Evolutionary conservation across 2,113 vertebrate genomes (phyloP), one percentile per base, ranked within the genome.

Genomic region (Pseudorasbora parva): DNA sequence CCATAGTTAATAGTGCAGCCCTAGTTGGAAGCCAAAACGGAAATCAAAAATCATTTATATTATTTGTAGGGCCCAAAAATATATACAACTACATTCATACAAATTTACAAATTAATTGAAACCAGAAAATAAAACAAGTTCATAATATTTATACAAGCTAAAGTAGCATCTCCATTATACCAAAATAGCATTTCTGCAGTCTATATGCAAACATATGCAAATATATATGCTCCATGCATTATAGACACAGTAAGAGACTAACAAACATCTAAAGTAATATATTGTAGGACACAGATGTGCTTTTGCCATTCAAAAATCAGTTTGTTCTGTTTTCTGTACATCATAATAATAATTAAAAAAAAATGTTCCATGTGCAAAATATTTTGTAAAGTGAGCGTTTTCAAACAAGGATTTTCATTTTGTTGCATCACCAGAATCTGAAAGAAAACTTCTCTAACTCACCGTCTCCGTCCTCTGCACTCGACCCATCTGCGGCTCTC

Each of bases 401-500:
- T 59, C 21, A 9, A 37, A 15, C 14, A 5, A 49, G 14, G 12
- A 19, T 19, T 66, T 37, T 5, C 8, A 41, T 21, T 41, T 43
- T 23, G 17, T 9, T 69, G 68, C 68, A 71, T 45, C 33, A 43
- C 19, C 25, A 73, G 23, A 74, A 30, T 27, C 43, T 64, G 14
- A 30, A 49, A 2, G 43, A 47, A 5, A 23, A 81, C 30, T 3
- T 19, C 21, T 15, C 64, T 75, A 21, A 82, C 80, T 94, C 92
- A 99, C 98, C 97, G 91, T 99, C 98, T 88, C 96, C 97, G 86
- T 97, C 97, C 90, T 99, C 97, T 23, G 97, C 97, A 91, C 97
- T 99, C 68, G 98, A 98, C 85, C 95, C 94, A 81, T 97, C 97
- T 0, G 97, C 96, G 89, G 97, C 96, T 90, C 97, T 96, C 98